phyloP scores from a whole-genome alignment of 2,797 vertebrate genomes.

The Falco cherrug region DNA sequence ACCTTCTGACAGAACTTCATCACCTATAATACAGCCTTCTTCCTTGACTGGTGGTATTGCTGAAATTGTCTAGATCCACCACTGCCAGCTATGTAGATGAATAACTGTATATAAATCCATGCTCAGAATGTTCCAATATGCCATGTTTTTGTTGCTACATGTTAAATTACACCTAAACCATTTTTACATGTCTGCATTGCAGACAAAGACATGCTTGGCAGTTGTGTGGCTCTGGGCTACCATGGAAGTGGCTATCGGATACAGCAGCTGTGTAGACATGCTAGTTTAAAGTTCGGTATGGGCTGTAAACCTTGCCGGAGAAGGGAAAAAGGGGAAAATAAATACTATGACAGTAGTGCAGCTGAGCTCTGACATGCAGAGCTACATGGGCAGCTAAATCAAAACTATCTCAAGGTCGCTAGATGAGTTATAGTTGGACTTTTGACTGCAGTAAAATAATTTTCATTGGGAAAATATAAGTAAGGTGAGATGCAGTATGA shows the following conservation, averaged over 20 bases:
- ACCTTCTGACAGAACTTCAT: conserved; percentile 19
- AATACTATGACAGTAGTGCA: background rate
- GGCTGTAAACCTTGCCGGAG: background rate
- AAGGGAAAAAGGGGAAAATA: background rate
- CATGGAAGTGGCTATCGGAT: background rate
- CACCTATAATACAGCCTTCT: background rate
- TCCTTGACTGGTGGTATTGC: background rate
- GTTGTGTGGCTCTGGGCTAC: background rate
- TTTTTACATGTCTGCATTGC: background rate
- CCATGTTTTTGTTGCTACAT: background rate
- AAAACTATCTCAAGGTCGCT: background rate
- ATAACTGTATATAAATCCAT: background rate
- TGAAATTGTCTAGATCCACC: background rate
- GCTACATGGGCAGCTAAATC: background rate
- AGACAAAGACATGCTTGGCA: background rate
- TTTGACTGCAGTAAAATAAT: background rate
- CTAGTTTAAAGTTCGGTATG: background rate
- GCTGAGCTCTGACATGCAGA: background rate
- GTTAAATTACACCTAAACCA: background rate
- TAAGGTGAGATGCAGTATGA: background rate
- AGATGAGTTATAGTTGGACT: background rate
- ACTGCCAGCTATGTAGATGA: background rate
- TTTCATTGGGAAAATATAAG: background rate
- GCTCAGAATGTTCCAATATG: background rate
- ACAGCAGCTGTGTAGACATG: background rate